A percentile compares a stretch with the other conserved stretches of the same genome.
Conservation (phyloP, 37 sponge, comb jelly and placozoan genomes). For the Chondrilla cf. caribensis region DNA sequence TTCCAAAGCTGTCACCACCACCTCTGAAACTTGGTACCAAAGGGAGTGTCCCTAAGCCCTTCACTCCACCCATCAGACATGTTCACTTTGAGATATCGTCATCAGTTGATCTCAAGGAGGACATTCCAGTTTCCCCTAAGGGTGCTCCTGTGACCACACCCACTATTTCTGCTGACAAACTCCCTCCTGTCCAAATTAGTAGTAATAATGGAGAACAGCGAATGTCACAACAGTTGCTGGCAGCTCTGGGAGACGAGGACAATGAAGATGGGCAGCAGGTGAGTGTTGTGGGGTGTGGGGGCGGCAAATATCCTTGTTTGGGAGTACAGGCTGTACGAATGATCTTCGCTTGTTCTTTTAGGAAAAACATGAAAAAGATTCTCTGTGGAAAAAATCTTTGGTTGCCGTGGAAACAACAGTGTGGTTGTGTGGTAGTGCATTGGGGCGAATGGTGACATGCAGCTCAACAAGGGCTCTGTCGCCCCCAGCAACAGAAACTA, state of each 20-base stretch:
- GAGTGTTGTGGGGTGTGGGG: not conserved
- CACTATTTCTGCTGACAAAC: no score
- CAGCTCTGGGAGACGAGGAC: not conserved
- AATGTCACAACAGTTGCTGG: not conserved
- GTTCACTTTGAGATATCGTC: conserved; percentile 13
- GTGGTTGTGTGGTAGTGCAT: not conserved
- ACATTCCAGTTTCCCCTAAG: no score
- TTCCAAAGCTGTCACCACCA: not conserved
- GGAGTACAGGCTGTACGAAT: not conserved
- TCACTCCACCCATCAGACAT: not conserved
- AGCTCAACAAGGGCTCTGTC: not conserved
- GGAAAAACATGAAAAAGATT: not conserved
- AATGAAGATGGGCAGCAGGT: not conserved
- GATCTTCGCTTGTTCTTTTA: not conserved
- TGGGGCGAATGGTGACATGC: conserved; percentile 14
- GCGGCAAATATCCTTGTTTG: no score
- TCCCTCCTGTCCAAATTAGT: no score
- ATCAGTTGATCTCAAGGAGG: not conserved
- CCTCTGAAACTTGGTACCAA: not conserved
- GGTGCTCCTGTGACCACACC: no score
- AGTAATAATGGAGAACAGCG: no score
- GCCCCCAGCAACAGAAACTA: conserved; percentile 4
- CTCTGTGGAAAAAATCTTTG: conserved; percentile 1
- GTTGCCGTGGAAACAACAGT: not conserved
- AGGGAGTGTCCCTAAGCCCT: not conserved